Evolutionary conservation across 2,797 vertebrate species (phyloP).

Genomic region (Buphagus erythrorhynchus): DNA sequence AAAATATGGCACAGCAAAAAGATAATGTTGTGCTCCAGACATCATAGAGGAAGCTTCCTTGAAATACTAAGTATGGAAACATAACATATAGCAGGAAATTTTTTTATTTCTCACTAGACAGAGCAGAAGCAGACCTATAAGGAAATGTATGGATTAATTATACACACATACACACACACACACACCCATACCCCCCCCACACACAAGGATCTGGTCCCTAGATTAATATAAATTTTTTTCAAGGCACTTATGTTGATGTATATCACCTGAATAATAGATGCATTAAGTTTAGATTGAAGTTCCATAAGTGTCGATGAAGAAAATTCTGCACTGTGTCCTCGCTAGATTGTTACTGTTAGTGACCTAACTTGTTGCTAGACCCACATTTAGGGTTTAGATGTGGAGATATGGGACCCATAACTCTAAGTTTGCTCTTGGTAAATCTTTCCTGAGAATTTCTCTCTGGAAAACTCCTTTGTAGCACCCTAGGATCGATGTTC

Average conservation of each 20-base stretch:
- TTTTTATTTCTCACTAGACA: not conserved
- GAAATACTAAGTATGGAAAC: not conserved
- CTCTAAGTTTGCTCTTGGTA: not conserved
- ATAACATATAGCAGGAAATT: not conserved
- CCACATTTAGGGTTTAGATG: not conserved
- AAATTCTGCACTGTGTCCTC: not conserved
- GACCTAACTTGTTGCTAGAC: not conserved
- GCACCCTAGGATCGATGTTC: no score
- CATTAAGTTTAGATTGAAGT: not conserved
- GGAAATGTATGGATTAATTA: not conserved
- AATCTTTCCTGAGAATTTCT: not conserved
- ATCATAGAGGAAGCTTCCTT: not conserved
- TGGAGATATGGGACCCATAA: not conserved
- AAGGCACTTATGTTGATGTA: fast-evolving
- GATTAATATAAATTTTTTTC: not conserved
- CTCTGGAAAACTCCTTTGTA: not conserved
- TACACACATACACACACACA: fast-evolving
- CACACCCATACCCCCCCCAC: no score
- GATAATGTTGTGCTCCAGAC: not conserved
- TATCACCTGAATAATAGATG: not conserved
- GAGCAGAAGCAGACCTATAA: not conserved
- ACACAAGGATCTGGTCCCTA: not conserved
- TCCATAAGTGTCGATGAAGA: not conserved
- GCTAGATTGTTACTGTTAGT: not conserved
- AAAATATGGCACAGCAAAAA: not conserved